Conservation (phyloP, 2,113 vertebrate genomes). For the Alectura lathami region DNA sequence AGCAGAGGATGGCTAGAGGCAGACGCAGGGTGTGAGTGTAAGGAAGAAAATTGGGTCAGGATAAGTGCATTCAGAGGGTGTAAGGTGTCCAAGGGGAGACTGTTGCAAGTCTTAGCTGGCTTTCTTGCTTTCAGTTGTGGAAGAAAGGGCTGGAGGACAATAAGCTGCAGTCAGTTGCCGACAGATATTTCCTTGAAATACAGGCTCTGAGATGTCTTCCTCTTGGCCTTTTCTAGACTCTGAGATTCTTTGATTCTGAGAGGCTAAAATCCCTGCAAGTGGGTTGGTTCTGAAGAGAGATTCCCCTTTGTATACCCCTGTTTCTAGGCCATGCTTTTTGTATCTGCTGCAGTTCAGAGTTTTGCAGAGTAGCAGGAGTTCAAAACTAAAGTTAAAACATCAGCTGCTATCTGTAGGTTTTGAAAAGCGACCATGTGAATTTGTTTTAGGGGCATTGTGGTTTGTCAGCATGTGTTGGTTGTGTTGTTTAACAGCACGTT, state of each 20-base stretch:
- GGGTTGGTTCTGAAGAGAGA: neutral
- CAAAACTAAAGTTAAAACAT: neutral
- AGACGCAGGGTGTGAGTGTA: neutral
- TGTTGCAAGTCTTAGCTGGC: neutral
- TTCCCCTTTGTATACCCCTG: neutral
- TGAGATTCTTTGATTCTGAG: neutral
- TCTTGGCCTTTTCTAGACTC: neutral
- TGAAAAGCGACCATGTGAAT: neutral
- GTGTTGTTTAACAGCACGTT: neutral
- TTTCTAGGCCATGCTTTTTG: neutral
- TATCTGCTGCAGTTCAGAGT: neutral
- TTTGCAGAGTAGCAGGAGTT: neutral
- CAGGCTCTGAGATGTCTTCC: neutral
- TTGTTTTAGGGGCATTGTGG: neutral
- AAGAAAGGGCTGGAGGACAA: neutral
- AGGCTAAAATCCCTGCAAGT: neutral
- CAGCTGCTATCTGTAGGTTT: neutral
- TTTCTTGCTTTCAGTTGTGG: neutral
- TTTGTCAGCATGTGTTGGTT: neutral
- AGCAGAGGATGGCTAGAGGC: neutral
- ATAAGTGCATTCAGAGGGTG: neutral
- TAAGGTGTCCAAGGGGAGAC: neutral
- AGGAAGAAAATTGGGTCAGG: neutral
- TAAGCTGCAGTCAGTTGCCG: neutral
- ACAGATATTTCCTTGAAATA: neutral